Conservation (phyloP, 2,113 vertebrate species). For the Sclerurus mexicanus region DNA sequence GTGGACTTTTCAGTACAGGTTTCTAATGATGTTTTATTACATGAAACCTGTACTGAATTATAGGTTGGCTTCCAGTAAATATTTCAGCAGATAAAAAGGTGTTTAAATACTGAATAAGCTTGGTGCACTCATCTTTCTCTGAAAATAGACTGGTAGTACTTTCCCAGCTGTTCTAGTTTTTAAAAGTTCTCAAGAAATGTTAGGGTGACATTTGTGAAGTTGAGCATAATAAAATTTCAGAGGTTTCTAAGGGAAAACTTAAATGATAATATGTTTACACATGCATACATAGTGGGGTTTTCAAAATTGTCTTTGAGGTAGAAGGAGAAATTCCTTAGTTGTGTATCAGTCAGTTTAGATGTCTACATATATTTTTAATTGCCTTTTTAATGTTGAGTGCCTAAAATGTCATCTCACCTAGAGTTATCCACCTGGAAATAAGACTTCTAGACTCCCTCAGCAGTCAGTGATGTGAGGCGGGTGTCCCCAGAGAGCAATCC, state of each 20-base stretch:
- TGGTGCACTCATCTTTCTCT: background rate
- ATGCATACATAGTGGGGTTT: background rate
- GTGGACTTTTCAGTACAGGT: background rate
- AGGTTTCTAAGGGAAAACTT: background rate
- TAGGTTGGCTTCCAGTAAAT: background rate
- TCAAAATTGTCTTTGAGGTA: background rate
- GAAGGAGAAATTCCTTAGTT: background rate
- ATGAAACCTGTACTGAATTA: slow-evolving; percentile 1
- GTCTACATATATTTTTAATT: background rate
- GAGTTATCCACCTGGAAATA: background rate
- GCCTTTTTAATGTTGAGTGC: background rate
- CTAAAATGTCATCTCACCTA: background rate
- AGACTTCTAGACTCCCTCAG: background rate
- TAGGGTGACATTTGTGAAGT: background rate
- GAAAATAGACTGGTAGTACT: background rate
- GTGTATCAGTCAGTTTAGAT: background rate
- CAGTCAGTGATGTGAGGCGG: rapidly evolving
- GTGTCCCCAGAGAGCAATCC: background rate
- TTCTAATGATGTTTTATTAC: slow-evolving; percentile 11
- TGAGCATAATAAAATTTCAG: background rate
- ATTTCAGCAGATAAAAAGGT: background rate
- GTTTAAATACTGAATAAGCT: background rate
- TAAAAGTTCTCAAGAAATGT: background rate
- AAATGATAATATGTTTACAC: background rate
- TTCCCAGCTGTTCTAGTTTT: background rate